Evolutionary conservation across 2,888 invertebrate species (phyloP), one percentile per base, ranked within the genome.

Genomic region (Prosapia bicincta): DNA sequence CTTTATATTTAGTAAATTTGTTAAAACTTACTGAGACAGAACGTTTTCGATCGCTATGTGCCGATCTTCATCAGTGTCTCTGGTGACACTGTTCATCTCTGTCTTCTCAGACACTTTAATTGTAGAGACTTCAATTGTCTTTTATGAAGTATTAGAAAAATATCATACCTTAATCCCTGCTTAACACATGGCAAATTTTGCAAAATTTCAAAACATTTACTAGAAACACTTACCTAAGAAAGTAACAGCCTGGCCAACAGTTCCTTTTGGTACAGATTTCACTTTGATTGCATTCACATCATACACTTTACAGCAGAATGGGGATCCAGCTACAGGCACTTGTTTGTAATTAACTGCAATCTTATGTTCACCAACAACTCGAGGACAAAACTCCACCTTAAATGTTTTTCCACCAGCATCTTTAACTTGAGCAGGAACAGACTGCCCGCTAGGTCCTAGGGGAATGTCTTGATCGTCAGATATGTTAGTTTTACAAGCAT

Each of bases 261-360:
- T 92, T 78, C 96, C 95, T 81, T 91, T 91, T 69, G 94, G 92
- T 10, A 96, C 93, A 83, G 97, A 96, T 85, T 95, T 96, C 28
- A 98, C 97, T 87, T 95, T 93, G 81, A 98, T 98, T 71, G 97
- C 96, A 78, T 92, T 91, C 9, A 97, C 95, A 83, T 98, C 97
- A 84, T 97, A 97, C 3, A 97, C 96, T 88, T 98, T 97, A 81
- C 96, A 93, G 81, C 94, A 93, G 85, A 97, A 98, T 5, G 98
- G 98, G 83, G 96, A 97, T 69, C 97, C 97, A 25, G 93, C 92
- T 78, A 97, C 93, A 13, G 96, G 92, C 82, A 90, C 85, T 79
- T 93, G 92, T 66, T 82, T 82, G 83, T 91, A 93, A 77, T 91
- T 92, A 78, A 97, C 95, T 82, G 94, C 92, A 78, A 98, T 93